Conservation (phyloP, 2,888 invertebrate species). For the Stenodema calcarata region DNA sequence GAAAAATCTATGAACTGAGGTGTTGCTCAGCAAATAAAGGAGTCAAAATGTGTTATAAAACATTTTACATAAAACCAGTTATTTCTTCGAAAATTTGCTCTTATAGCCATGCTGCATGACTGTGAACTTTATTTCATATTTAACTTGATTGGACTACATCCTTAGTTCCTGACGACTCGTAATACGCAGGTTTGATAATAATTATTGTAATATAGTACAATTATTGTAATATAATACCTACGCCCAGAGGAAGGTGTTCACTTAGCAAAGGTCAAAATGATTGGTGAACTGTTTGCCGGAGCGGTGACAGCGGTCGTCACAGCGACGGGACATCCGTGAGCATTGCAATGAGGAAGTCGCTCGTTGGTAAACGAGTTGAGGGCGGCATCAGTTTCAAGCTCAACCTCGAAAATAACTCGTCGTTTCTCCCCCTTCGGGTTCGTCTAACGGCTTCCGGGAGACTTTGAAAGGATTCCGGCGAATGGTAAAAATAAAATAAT, state of each 20-base stretch:
- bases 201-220: too few species aligned
- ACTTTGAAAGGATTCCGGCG: background rate
- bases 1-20: too few species aligned
- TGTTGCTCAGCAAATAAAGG: too few species aligned
- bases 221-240: too few species aligned
- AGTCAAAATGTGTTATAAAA: too few species aligned
- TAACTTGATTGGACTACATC: too few species aligned
- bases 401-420: background rate
- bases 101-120: too few species aligned
- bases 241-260: background rate
- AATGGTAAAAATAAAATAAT: background rate
- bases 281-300: background rate
- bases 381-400: background rate
- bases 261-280: background rate
- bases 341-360: slow-evolving; percentile 20
- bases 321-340: background rate
- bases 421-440: background rate
- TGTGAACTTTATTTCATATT: too few species aligned
- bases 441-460: background rate
- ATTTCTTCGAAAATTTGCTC: too few species aligned
- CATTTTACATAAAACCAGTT: too few species aligned
- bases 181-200: too few species aligned
- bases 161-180: too few species aligned
- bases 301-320: background rate
- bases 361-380: background rate